Base-by-base conservation (phyloP, 2,797 vertebrate species). In the Anas bernieri region DNA sequence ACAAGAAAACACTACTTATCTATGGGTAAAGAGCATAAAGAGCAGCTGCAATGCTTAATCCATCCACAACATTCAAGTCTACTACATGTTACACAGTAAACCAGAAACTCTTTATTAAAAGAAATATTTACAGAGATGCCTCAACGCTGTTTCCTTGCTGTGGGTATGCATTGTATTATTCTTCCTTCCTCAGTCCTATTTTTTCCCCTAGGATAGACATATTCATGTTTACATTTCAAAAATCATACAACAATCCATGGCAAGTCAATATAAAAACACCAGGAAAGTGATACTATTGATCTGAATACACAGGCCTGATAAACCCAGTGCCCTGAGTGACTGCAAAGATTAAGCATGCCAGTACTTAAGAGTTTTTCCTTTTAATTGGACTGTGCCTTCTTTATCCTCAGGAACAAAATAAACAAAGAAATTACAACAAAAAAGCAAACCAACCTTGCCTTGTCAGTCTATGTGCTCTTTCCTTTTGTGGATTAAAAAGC, bases 261-360 rank as follows among this genome's bases (percentile, higher is more conserved):
- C 28, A 52, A 74, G 78, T 80, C 91, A 67, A 93, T 85, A 84
- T 21, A 83, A 89, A 86, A 74, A 31, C 31, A 79, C 35, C 33
- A 83, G 86, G 56, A 95, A 91, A 56, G 75, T 23, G 72, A 8
- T 50, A 62, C 39, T 41, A 90, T 82, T 87, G 82, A 93, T 92
- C 72, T 56, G 80, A 77, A 79, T 5, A n/a, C 81, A 84, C 59
- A 90, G 67, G 4, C 58, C 62, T 81, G 75, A 86, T 41, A 61
- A 83, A 91, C 64, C 74, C 17, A 3, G 76, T 62, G 69, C 50
- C 69, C 79, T 72, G 46, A 18, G 66, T 83, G 87, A 43, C 82
- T 91, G 68, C 58, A 72, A 55, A 75, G 37, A 48, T 31, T 69
- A 62, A 83, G 69, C 64, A 77, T 80, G 30, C 4, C 41, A 83